Evolutionary conservation across 2,797 vertebrate genomes (phyloP).

Genomic region (Petrocephalus sullivani): DNA sequence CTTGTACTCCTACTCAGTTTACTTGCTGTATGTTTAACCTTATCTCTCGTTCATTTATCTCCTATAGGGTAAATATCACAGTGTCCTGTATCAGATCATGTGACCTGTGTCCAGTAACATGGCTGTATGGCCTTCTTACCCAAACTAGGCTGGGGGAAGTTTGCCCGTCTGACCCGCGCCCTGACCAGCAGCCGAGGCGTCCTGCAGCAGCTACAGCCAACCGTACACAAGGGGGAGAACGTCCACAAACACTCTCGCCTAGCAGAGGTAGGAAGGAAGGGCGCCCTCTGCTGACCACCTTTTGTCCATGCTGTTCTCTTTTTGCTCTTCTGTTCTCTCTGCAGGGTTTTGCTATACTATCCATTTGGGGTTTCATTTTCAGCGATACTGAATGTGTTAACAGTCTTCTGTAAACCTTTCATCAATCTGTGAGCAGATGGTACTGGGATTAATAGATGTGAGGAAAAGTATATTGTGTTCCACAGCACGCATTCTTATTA

Average conservation of each 20-base stretch:
- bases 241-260: conserved; percentile 95
- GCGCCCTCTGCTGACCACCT: not conserved
- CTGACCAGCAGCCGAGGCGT: conserved; percentile 95
- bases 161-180: conserved; percentile 92
- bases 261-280: conserved; percentile 76
- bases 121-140: not conserved
- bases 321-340: no score
- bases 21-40: not conserved
- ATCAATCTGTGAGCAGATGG: not conserved
- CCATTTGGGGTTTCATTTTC: not conserved
- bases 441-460: not conserved
- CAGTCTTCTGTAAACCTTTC: not conserved
- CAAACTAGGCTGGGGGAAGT: conserved; percentile 89
- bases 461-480: not conserved
- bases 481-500: not conserved
- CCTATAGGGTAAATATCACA: not conserved
- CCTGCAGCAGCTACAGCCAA: conserved; percentile 91
- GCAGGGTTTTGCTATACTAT: no score
- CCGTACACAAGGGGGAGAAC: conserved; percentile 93
- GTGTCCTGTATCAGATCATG: not conserved
- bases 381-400: no score
- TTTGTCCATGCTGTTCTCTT: no score
- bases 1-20: not conserved
- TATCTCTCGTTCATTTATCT: conserved; percentile 1
- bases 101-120: not conserved